Evolutionary conservation across 2,888 invertebrate genomes (phyloP).

Genomic region (Hemaris fuciformis): DNA sequence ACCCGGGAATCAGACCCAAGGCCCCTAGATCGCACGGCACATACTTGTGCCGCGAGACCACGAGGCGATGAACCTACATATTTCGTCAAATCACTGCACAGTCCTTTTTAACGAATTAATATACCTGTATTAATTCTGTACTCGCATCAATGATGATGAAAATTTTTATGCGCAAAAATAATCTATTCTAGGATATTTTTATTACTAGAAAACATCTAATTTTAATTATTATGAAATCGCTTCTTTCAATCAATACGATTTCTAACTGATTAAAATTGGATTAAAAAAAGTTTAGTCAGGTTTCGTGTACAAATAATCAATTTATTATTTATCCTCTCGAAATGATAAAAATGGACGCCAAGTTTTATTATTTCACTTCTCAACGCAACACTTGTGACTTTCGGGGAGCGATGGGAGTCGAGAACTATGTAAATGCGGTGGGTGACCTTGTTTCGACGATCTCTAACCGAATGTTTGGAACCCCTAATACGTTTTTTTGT

Average conservation of each 20-base stretch:
- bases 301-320: conserved; percentile 24
- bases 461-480: not conserved
- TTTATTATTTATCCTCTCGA: conserved; percentile 18
- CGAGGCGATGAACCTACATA: no score
- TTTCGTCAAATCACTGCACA: no score
- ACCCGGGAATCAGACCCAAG: no score
- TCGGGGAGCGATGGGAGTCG: conserved; percentile 19
- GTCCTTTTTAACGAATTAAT: no score
- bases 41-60: no score
- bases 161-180: no score
- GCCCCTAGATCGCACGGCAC: no score
- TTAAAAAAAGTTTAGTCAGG: conserved; percentile 13
- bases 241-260: not conserved
- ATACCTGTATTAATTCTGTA: no score
- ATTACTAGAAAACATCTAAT: no score
- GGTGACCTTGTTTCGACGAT: conserved; percentile 13
- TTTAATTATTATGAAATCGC: not conserved
- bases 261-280: not conserved
- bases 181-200: no score
- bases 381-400: conserved; percentile 27
- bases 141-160: no score
- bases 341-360: conserved; percentile 18
- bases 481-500: not conserved
- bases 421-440: no score
- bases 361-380: conserved; percentile 30